Evolutionary conservation across 2,113 vertebrate genomes (phyloP).

Genomic region (Cyprinodon variegatus): DNA sequence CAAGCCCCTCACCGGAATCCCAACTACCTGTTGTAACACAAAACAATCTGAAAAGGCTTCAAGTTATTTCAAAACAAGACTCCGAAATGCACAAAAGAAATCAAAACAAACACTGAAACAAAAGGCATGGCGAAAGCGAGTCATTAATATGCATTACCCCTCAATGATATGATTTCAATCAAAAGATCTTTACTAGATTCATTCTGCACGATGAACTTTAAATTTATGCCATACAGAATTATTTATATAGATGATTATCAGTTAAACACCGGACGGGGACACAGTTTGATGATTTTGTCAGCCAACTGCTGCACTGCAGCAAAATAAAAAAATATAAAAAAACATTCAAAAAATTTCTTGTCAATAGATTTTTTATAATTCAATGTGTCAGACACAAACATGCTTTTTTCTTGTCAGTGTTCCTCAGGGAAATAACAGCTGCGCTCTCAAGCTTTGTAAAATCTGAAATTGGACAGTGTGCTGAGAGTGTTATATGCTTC

Average conservation of each 20-base stretch:
- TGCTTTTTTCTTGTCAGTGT: slow-evolving; percentile 22
- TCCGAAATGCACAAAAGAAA: slow-evolving; percentile 10
- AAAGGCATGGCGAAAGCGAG: slow-evolving; percentile 26
- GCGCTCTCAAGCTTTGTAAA: slow-evolving; percentile 48
- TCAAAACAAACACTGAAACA: slow-evolving; percentile 31
- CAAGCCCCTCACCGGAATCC: slow-evolving; percentile 2
- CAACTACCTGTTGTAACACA: slow-evolving; percentile 8
- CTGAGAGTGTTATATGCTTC: slow-evolving; percentile 44
- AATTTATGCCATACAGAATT: slow-evolving; percentile 32
- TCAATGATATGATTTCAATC: slow-evolving; percentile 51
- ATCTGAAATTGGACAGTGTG: slow-evolving; percentile 48
- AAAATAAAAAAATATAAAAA: neutral
- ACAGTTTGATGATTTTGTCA: slow-evolving; percentile 12
- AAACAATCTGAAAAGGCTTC: neutral
- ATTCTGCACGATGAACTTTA: slow-evolving; percentile 31
- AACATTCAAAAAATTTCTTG: slow-evolving; percentile 5
- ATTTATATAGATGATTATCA: slow-evolving; percentile 42
- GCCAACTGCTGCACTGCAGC: slow-evolving; percentile 11
- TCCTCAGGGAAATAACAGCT: slow-evolving; percentile 65
- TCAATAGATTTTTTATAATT: slow-evolving; percentile 18
- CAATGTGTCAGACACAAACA: slow-evolving; percentile 24
- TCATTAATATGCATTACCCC: slow-evolving; percentile 52
- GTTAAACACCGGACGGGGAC: slow-evolving; percentile 21
- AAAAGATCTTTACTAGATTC: slow-evolving; percentile 51
- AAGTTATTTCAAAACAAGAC: slow-evolving; percentile 1